phyloP scores from a whole-genome alignment of 2,797 vertebrate genomes.

The Acipenser oxyrinchus region DNA sequence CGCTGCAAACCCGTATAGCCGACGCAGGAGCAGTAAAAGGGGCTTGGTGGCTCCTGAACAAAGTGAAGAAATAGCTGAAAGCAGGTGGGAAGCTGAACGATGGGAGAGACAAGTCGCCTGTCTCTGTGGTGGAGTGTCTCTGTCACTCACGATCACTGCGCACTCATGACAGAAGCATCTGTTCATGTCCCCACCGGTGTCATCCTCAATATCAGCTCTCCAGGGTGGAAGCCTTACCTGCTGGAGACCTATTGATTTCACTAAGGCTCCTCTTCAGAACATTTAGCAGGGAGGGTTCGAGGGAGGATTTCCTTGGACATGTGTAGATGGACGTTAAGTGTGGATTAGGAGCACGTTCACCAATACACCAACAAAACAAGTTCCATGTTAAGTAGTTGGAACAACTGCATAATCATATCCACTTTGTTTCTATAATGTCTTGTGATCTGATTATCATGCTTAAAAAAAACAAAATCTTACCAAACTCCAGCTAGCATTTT shows the following conservation, averaged over 20 bases:
- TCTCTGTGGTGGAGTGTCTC: conserved; percentile 9
- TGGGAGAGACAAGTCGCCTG: conserved; percentile 15
- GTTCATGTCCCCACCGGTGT: conserved; percentile 14
- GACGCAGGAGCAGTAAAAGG: not conserved
- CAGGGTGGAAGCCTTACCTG: not conserved
- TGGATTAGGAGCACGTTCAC: not conserved
- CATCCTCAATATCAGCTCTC: conserved; percentile 2
- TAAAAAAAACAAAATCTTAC: no score
- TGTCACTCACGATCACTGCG: conserved; percentile 21
- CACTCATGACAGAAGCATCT: conserved; percentile 22
- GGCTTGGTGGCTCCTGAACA: not conserved
- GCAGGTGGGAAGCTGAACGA: not conserved
- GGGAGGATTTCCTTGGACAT: no score
- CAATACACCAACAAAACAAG: no score
- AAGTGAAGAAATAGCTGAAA: not conserved
- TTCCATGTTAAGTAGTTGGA: no score
- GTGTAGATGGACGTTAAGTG: no score
- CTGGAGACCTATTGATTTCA: conserved; percentile 15
- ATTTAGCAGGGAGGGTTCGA: not conserved
- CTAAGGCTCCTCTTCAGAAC: not conserved
- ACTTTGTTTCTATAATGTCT: no score
- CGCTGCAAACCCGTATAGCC: not conserved
- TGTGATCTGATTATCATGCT: no score
- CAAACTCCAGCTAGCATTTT: no score
- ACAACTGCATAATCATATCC: no score